Evolutionary conservation across 2,888 invertebrate species (phyloP).

Genomic region (Drosophila fungiperda): DNA sequence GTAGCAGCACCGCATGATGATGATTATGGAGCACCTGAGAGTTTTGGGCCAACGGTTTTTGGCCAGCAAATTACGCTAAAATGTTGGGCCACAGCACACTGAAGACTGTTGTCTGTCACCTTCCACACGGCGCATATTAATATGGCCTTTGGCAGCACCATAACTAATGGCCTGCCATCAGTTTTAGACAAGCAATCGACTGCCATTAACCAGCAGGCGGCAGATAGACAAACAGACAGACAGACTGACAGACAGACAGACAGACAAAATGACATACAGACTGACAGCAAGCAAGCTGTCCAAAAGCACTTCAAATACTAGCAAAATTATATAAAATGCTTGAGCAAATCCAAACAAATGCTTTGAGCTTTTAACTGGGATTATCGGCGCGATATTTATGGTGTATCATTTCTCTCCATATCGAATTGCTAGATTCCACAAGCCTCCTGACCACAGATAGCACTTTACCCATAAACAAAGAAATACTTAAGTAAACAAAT

Average conservation of each 20-base stretch:
- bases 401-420: constrained; percentile 67
- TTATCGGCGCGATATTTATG: constrained; percentile 76
- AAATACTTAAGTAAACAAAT: constrained; percentile 15
- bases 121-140: constrained; percentile 67
- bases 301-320: constrained; percentile 34
- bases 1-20: constrained; percentile 37
- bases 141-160: constrained; percentile 73
- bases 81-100: constrained; percentile 44
- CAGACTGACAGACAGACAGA: not conserved
- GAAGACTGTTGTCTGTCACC: constrained; percentile 50
- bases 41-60: constrained; percentile 48
- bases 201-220: constrained; percentile 65
- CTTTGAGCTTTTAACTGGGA: constrained; percentile 75
- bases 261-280: not conserved
- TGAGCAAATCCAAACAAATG: constrained; percentile 74
- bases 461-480: constrained; percentile 13
- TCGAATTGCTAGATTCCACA: constrained; percentile 30
- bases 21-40: constrained; percentile 75
- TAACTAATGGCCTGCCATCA: constrained; percentile 74
- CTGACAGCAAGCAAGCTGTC: constrained; percentile 13
- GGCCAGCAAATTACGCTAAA: constrained; percentile 50
- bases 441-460: constrained; percentile 43
- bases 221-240: not conserved
- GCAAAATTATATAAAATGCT: constrained; percentile 41
- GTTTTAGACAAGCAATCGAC: constrained; percentile 62